Base-by-base conservation (phyloP, 2,113 vertebrate genomes). In the Panthera uncia region DNA sequence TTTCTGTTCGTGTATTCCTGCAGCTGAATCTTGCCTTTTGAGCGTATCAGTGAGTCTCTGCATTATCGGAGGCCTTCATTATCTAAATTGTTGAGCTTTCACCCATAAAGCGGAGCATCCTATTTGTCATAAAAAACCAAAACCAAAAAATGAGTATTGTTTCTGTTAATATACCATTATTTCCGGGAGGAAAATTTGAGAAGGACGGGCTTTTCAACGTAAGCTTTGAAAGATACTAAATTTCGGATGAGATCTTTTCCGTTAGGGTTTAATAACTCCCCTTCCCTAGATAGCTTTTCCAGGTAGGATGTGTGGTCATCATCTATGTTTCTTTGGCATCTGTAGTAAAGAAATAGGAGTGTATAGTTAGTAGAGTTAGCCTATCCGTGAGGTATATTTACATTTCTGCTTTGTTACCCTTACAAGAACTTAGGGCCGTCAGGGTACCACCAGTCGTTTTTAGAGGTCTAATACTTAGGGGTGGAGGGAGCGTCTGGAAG, bases 181-280 rank as follows among this genome's bases (percentile, higher is more conserved):
- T 97, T 92, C 52, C n/a, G 52, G 80, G 57, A 65, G 14, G 45
- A 63, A 93, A 41, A 71, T 84, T 84, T 94, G 84, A 94, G 61
- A 73, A 86, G 84, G 38, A 57, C 31, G 23, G 16, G n/a, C 15
- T 95, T 94, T 66, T 66, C 86, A 92, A 90, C 79, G 4, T 52
- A 41, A 65, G 16, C 36, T 80, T 89, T 93, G 68, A 61, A 52
- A 76, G 36, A 83, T 12, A n/a, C 16, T 85, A 38, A 36, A 76
- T 73, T 89, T 82, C 16, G 15, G n/a, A 33, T 86, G 50, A 57
- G 52, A 74, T 45, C 3, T 68, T 48, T 89, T 89, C 50, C 27
- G 69, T n/a, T 41, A n/a, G 52, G 57, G 41, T 84, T 65, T 93
- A 57, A 25, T 87, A 12, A 29, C 55, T 13, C 33, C 36, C 45